phyloP scores from a whole-genome alignment of 2,888 invertebrate genomes.

The Pseudanteris insignis region DNA sequence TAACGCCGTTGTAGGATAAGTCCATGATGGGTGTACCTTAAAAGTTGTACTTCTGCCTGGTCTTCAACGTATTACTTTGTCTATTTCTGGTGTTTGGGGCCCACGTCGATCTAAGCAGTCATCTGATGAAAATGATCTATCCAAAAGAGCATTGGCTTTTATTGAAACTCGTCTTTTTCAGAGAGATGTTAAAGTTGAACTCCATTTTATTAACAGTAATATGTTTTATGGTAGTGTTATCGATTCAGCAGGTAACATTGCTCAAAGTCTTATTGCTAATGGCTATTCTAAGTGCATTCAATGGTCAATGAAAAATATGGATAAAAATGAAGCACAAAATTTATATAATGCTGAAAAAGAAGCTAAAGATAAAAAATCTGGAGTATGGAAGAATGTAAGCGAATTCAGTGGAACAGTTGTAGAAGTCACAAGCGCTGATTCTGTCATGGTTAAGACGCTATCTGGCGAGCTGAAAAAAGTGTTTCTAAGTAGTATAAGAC shows the following conservation, averaged over 20 bases:
- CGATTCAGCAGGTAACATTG: conserved; percentile 93
- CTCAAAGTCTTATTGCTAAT: conserved; percentile 87
- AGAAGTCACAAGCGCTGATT: conserved; percentile 95
- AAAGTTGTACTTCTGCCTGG: conserved; percentile 90
- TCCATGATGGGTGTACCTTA: conserved; percentile 95
- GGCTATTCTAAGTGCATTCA: conserved; percentile 95
- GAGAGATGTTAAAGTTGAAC: conserved; percentile 85
- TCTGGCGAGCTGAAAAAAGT: conserved; percentile 87
- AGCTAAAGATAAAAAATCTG: conserved; percentile 86
- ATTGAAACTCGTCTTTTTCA: conserved; percentile 92
- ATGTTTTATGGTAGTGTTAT: conserved; percentile 93
- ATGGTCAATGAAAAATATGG: conserved; percentile 84
- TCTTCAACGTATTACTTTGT: conserved; percentile 90
- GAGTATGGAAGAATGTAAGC: conserved; percentile 88
- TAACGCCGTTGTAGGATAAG: conserved; percentile 96
- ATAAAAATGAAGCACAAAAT: conserved; percentile 82
- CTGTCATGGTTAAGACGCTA: conserved; percentile 82
- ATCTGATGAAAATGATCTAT: conserved; percentile 77
- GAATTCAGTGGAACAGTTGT: conserved; percentile 84
- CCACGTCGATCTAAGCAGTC: conserved; percentile 76
- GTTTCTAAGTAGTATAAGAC: conserved; percentile 94
- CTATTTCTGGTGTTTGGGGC: conserved; percentile 93
- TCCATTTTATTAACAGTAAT: conserved; percentile 92
- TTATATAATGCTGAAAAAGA: conserved; percentile 84
- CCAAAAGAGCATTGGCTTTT: conserved; percentile 93